Percentiles rank a stretch among this genome's conserved stretches.
These are phyloP conservation scores for Aurelia aurita complex sp. Pacific DNA, from an alignment of 30 jellyfish, hydroid and myxozoan species.

Conservation along the genomic window DNA sequence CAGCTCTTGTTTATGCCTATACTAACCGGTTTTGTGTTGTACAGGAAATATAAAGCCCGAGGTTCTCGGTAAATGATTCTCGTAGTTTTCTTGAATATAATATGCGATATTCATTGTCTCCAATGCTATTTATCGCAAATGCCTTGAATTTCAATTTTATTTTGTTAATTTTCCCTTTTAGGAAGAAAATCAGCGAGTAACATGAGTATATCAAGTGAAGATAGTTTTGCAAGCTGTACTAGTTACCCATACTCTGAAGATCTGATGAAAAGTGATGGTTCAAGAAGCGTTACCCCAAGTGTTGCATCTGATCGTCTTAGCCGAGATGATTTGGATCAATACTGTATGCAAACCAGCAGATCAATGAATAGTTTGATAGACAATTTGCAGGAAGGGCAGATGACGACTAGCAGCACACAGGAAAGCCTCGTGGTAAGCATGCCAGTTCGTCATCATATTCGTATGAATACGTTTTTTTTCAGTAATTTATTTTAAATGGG, in stretches of 20 bases:
- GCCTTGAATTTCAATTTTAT: neutral
- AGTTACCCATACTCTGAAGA: constrained; percentile 58
- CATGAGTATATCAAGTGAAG: constrained; percentile 72
- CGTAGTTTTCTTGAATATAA: neutral
- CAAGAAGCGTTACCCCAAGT: constrained; percentile 66
- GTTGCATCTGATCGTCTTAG: constrained; percentile 62
- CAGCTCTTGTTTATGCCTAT: no score
- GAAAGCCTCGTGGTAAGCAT: constrained; percentile 22
- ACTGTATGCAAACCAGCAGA: constrained; percentile 33
- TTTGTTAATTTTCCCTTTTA: neutral
- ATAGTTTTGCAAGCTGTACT: constrained; percentile 79
- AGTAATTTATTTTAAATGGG: neutral
- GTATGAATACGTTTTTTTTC: neutral
- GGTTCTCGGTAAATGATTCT: neutral
- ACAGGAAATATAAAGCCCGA: no score
- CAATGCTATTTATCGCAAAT: neutral
- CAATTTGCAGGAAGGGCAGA: constrained; percentile 21
- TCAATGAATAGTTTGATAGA: constrained; percentile 40
- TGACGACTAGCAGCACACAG: constrained; percentile 6
- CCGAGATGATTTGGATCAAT: constrained; percentile 64
- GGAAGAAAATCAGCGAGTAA: constrained; percentile 47
- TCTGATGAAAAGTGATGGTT: constrained; percentile 42
- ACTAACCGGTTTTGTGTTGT: no score
- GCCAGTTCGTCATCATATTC: neutral
- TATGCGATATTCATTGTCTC: neutral